phyloP scores from a whole-genome alignment of 2,113 vertebrate species.

The Mormoops blainvillei region DNA sequence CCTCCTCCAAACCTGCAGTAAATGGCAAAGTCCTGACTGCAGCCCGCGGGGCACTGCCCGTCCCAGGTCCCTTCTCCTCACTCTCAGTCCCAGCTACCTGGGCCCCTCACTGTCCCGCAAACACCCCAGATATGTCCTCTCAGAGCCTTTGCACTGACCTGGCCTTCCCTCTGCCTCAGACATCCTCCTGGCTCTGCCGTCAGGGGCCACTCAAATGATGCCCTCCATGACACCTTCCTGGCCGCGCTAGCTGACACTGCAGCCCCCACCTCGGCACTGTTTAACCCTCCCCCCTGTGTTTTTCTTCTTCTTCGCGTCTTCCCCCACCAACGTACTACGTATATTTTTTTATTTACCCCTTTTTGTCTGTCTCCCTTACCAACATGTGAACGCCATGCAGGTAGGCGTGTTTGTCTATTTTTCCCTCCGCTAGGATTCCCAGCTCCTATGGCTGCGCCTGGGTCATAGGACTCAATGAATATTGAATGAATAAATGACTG shows the following conservation, averaged over 20 bases:
- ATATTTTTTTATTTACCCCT: background rate
- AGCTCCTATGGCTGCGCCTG: background rate
- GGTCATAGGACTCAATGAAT: background rate
- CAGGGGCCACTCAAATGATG: background rate
- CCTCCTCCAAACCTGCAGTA: background rate
- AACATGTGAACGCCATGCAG: background rate
- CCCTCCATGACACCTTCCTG: background rate
- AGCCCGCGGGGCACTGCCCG: accelerated
- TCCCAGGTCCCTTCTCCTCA: too few species aligned
- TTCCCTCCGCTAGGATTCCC: background rate
- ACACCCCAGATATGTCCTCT: background rate
- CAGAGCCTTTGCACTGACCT: accelerated
- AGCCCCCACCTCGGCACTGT: accelerated
- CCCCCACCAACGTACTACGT: too few species aligned
- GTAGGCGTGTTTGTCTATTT: background rate
- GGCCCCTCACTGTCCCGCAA: background rate
- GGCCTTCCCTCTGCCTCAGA: background rate
- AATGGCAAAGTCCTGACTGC: background rate
- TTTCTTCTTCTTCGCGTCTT: background rate
- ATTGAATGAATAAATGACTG: background rate
- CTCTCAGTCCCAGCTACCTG: background rate
- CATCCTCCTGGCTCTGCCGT: background rate
- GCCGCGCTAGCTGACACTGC: background rate
- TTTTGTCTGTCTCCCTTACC: background rate
- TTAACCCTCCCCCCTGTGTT: background rate